Conservation (phyloP, 2,888 invertebrate genomes). For the Griposia aprilina region DNA sequence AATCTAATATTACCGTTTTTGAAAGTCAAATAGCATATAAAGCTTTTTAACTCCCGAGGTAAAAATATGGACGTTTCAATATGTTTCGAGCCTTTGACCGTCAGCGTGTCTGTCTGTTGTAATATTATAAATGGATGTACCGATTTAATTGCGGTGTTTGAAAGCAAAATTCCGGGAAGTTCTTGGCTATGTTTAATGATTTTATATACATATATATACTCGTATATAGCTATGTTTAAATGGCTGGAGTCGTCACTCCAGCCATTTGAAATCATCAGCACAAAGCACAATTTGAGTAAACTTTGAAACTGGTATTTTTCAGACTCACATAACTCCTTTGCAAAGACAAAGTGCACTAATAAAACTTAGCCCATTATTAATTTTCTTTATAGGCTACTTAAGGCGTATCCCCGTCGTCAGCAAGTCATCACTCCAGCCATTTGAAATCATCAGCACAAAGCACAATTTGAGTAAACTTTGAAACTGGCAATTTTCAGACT, state of each 20-base stretch:
- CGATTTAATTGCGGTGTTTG: not conserved
- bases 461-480: not conserved
- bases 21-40: constrained; percentile 4
- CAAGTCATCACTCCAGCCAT: too few relatives aligned
- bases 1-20: constrained; percentile 33
- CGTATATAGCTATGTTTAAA: too few relatives aligned
- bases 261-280: not conserved
- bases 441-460: not conserved
- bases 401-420: too few relatives aligned
- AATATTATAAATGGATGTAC: not conserved
- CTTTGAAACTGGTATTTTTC: not conserved
- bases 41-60: not conserved
- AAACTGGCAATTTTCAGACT: not conserved
- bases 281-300: not conserved
- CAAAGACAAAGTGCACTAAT: constrained; percentile 32
- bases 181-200: not conserved
- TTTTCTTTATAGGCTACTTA: constrained; percentile 40
- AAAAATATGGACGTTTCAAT: not conserved
- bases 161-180: not conserved
- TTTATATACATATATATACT: too few relatives aligned
- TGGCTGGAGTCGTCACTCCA: too few relatives aligned
- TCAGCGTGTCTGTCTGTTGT: not conserved
- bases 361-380: constrained; percentile 35
- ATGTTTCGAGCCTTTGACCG: not conserved
- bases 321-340: constrained; percentile 1